Base-by-base conservation (phyloP, 1,140 invertebrate genomes). In the Calliopsis andreniformis region DNA sequence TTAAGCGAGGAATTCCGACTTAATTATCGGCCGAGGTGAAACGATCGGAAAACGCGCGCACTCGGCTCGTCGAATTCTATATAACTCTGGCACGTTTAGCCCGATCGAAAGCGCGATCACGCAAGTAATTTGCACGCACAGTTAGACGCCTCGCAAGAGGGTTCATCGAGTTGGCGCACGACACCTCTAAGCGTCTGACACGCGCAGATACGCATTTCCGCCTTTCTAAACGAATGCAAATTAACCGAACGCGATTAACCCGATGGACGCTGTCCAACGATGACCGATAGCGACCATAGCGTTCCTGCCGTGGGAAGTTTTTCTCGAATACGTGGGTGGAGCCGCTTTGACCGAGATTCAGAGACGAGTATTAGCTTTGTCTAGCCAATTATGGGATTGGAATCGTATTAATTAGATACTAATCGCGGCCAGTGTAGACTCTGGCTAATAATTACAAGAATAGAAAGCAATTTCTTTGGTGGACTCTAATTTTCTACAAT, bases 181-280 rank as follows among this genome's bases (percentile, higher is more conserved):
- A 59, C 55, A 55, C 62, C 47, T 58, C 39, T n/a, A n/a, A n/a
- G n/a, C n/a, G 7, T 2, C 35, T 45, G 59, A 59, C 66, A 70
- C 72, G 56, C 61, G 30, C 39, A 42, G 56, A 39, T 39, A 70
- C 75, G 70, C 63, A 62, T 78, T 86, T 86, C 84, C 84, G 84
- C 80, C 76, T 86, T 85, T 86, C 84, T 85, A 86, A 71, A 43
- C 55, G 83, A 69, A 85, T 86, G 77, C 49, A 80, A 86, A 86
- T 86, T 55, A 78, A 72, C 20, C 47, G 76, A 71, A 53, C 49
- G 49, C 35, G 42, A 83, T 76, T 70, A 55, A 76, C 18, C 25
- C 63, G 63, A 80, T 71, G 68, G 62, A 64, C 53, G 45, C 7
- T 10, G 39, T 76, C 68, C 72, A 51, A 68, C 32, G 56, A 70